phyloP scores from a whole-genome alignment of 2,113 vertebrate species.

The Equus przewalskii region DNA sequence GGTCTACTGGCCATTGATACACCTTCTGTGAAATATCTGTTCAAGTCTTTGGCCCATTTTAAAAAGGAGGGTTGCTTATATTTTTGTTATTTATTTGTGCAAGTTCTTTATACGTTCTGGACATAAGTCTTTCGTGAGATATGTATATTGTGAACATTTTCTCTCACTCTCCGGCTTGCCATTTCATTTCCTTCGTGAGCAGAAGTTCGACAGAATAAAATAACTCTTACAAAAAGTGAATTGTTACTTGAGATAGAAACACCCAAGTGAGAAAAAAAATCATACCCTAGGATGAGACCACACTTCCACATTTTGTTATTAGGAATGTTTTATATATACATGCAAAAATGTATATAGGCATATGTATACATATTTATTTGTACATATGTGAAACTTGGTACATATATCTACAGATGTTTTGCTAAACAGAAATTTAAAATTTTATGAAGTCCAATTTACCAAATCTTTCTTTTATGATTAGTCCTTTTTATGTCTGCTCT shows the following conservation, averaged over 20 bases:
- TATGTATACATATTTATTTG: not conserved
- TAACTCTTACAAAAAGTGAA: not conserved
- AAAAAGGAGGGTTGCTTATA: not conserved
- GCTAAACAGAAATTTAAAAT: not conserved
- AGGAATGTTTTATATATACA: not conserved
- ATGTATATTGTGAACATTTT: not conserved
- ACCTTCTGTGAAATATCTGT: not conserved
- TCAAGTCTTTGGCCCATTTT: not conserved
- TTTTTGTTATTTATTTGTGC: constrained; percentile 2
- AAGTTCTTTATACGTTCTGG: not conserved
- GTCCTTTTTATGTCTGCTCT: not conserved
- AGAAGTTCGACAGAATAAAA: not conserved
- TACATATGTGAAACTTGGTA: not conserved
- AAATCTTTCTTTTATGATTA: not conserved
- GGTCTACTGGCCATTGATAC: not conserved
- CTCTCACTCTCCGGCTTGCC: not conserved
- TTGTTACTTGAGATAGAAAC: not conserved
- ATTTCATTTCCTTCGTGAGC: not conserved
- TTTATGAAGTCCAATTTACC: not conserved
- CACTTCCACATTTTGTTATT: not conserved
- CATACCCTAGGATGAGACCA: not conserved
- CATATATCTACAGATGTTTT: not conserved
- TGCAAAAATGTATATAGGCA: not conserved
- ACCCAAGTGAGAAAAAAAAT: not conserved
- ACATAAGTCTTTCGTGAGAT: not conserved